Evolutionary conservation across 2,797 vertebrate species (phyloP).

Genomic region (Gambusia yucatana): DNA sequence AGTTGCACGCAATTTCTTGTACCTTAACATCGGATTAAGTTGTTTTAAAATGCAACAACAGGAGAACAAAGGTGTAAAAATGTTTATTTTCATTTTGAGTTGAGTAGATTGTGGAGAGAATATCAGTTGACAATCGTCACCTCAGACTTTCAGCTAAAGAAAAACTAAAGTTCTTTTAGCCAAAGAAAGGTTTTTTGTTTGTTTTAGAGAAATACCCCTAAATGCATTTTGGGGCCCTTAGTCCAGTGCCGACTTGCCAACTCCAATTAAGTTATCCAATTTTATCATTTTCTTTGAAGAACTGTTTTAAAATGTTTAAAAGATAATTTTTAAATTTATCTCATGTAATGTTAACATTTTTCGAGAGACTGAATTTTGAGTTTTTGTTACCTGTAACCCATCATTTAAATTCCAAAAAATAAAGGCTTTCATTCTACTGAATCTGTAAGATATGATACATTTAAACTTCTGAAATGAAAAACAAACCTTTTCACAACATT

Average conservation of each 20-base stretch:
- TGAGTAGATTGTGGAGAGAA: background rate
- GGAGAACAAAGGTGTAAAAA: background rate
- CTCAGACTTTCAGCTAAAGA: background rate
- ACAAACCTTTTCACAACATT: background rate
- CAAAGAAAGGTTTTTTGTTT: background rate
- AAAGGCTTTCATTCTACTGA: background rate
- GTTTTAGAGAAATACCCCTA: too few species aligned
- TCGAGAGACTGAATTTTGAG: background rate
- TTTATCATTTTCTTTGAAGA: too few species aligned
- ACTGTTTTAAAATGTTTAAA: background rate
- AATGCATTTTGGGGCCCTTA: too few species aligned
- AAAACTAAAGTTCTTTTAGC: background rate
- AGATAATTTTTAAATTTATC: background rate
- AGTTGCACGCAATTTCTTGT: background rate
- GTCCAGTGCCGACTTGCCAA: too few species aligned
- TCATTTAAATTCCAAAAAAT: background rate
- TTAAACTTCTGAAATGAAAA: background rate
- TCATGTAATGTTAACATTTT: background rate
- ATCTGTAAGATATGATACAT: background rate
- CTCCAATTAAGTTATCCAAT: too few species aligned
- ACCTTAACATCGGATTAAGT: background rate
- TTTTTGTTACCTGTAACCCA: background rate
- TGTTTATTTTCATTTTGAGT: background rate
- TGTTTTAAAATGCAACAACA: background rate
- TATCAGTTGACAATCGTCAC: background rate